Evolutionary conservation across 2,888 invertebrate genomes (phyloP), one percentile per base, ranked within the genome.

Genomic region (Ferdinandea cuprea): DNA sequence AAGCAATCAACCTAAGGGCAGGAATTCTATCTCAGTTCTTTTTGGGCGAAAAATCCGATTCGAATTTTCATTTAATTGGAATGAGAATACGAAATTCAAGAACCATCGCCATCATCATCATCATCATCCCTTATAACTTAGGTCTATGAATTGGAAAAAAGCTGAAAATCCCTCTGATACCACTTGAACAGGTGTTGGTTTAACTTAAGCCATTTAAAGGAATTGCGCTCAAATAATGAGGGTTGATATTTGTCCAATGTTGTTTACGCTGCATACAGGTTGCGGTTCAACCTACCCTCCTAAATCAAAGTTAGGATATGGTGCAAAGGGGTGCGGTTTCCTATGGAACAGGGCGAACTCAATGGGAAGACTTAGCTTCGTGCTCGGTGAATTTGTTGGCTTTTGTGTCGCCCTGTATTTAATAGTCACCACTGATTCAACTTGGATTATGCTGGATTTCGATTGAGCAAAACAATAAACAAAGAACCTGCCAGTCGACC

Each of bases 31-130:
- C 4, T 35, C 17, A 19, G 11, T 32, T 3, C 9, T 30, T 37
- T 11, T 11, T 13, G 21, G 11, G 11, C 21, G 30, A 85, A 80
- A 87, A 89, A 90, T 89, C 88, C 89, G 87, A 89, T 89, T 89
- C 87, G 88, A 90, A 90, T 88, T 89, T 69, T 40, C 32, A 79
- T 84, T 84, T 84, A 79, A 84, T 84, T 69, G 74, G 69, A 84
- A 84, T 65, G 78, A 78, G 78, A 83, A 65, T 74, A 48, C 46
- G 50, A 65, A 65, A 65, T 74, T 74, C 42, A 21, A 74, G 73
- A 56, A 42, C 48, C 44, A 58, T 42, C 71, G 48, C 32, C 52
- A 35, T 72, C 77, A 79, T 79, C 44, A 58, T 42, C 71, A 54
- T 40, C 52, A 35, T 72, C 77, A 79, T 79, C 84, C 84, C 79